Base-by-base conservation (phyloP, 2,888 invertebrate genomes). In the Archips xylosteana region DNA sequence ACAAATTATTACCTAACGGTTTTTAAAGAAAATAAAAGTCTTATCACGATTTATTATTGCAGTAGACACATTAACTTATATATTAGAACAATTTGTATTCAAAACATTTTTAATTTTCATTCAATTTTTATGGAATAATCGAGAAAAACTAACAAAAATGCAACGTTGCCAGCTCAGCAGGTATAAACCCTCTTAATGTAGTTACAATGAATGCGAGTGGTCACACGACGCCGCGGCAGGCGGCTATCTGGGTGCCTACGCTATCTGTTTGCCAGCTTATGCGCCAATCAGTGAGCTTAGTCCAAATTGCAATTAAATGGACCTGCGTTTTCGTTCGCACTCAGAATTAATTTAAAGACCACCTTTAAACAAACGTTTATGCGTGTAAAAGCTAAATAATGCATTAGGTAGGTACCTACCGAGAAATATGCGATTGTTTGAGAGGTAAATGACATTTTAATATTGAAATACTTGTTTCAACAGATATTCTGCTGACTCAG, bases 221-320 rank as follows among this genome's bases (percentile, higher is more conserved):
- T 70, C 74, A 70, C 74, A 61, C 8, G 54, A 1, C 39, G 39
- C 39, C 1, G 3, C 5, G 12, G 54, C 57, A 39, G 78, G 78
- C 76, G 77, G 81, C 79, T 85, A 84, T 85, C 83, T 81, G 82
- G 85, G 84, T 85, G 84, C 83, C 80, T 81, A 84, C 85, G 10
- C 45, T 83, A 78, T 6, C 85, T 78, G 81, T 82, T 82, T 83
- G 81, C 82, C 85, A 85, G 90, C 90, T 91, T 91, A 91, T 88
- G 86, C 85, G 85, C 86, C 84, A 84, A 90, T 87, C 84, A 81
- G 83, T 81, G 82, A 80, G 89, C 87, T 92, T 91, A 90, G 85
- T 86, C 87, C 88, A 87, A 89, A 91, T 89, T 90, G 89, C 88
- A 90, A 89, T 89, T 89, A 89, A 89, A 88, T 83, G 82, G 86